Conservation (phyloP, 2,888 invertebrate genomes). For the Dione juno region DNA sequence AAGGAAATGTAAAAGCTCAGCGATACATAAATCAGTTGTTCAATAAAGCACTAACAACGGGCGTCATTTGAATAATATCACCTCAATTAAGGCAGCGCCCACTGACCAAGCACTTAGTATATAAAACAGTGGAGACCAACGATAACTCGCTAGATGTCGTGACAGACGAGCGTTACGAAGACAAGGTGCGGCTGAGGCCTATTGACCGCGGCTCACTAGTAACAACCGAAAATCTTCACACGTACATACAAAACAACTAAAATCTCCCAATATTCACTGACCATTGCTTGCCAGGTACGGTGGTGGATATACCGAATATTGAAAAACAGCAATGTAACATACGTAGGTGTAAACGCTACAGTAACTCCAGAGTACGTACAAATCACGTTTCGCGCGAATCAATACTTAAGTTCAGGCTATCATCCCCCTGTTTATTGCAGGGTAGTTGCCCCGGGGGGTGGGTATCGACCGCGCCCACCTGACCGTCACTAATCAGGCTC, state of each 20-base stretch:
- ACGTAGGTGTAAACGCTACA: slow-evolving; percentile 37
- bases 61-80: slow-evolving; percentile 69
- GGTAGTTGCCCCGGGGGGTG: slow-evolving; percentile 59
- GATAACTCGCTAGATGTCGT: slow-evolving; percentile 78
- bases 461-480: slow-evolving; percentile 78
- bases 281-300: slow-evolving; percentile 47
- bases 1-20: slow-evolving; percentile 21
- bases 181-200: slow-evolving; percentile 79
- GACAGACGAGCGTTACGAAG: slow-evolving; percentile 76
- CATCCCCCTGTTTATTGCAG: slow-evolving; percentile 81
- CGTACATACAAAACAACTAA: slow-evolving; percentile 52
- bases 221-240: slow-evolving; percentile 57
- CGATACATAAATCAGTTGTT: slow-evolving; percentile 43
- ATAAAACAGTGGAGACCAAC: slow-evolving; percentile 70
- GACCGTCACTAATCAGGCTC: slow-evolving; percentile 83
- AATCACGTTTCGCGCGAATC: slow-evolving; percentile 84
- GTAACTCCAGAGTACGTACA: slow-evolving; percentile 82
- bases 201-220: slow-evolving; percentile 79
- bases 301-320: not conserved
- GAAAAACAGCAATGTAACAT: slow-evolving; percentile 28
- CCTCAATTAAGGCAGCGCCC: slow-evolving; percentile 73
- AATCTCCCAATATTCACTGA: slow-evolving; percentile 45
- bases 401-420: slow-evolving; percentile 84
- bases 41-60: slow-evolving; percentile 46
- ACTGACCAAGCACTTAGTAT: slow-evolving; percentile 70